Percentiles rank a stretch among this genome's conserved stretches.
Conservation (phyloP, 1,140 invertebrate species). For the Aradophagus sp. region DNA sequence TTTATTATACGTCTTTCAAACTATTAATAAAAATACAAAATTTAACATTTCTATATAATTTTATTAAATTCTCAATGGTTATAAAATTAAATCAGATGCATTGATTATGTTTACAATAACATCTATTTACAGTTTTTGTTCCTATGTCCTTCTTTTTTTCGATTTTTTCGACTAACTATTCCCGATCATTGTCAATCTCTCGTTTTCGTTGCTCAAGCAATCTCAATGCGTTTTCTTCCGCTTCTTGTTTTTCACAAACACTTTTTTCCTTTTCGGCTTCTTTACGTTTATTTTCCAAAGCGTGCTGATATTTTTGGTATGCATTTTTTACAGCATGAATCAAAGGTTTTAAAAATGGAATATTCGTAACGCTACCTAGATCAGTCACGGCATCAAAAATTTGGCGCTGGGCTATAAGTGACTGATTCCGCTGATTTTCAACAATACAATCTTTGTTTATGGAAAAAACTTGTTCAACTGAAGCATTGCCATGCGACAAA, state of each 20-base stretch:
- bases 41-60: too few species aligned
- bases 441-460: conserved; percentile 51
- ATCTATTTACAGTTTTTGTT: too few species aligned
- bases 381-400: conserved; percentile 34
- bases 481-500: conserved; percentile 44
- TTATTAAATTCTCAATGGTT: too few species aligned
- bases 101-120: too few species aligned
- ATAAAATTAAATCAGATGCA: too few species aligned
- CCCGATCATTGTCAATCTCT: conserved; percentile 6
- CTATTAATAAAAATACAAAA: too few species aligned
- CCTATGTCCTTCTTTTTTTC: conserved; percentile 19
- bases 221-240: conserved; percentile 3
- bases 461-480: conserved; percentile 52
- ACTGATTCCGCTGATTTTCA: conserved; percentile 44
- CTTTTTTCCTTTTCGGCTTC: conserved; percentile 3
- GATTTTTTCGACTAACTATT: conserved; percentile 1
- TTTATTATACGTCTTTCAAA: too few species aligned
- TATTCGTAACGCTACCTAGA: conserved; percentile 5
- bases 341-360: conserved; percentile 16
- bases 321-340: conserved; percentile 15
- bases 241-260: conserved; percentile 6
- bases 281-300: conserved; percentile 10
- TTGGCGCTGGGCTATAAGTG: conserved; percentile 41
- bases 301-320: conserved; percentile 10
- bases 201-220: conserved; percentile 9